Base-by-base conservation (phyloP, 2,888 invertebrate genomes). In the Limnephilus marmoratus region DNA sequence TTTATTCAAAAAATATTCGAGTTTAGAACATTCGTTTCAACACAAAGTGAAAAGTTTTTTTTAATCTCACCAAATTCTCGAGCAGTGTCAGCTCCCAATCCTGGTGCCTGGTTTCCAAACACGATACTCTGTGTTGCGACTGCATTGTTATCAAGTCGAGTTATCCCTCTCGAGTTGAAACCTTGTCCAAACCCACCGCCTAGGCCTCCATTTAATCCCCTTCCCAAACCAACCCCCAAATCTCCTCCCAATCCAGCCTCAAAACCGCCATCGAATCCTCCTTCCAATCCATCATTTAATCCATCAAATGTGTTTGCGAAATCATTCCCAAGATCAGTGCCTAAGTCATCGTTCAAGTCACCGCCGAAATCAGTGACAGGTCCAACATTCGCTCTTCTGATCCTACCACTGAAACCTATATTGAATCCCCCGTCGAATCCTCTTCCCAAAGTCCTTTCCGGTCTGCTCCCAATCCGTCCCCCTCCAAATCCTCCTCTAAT, bases 151-250 rank as follows among this genome's bases (percentile, higher is more conserved):
- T 12, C 45, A 45, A 45, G 45, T 49, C 15, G 15, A 49, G 4
- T 49, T 49, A 49, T 15, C 3, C 49, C 15, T 49, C 49, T 49
- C 49, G 81, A 81, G 31, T 81, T 81, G n/a, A 29, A 24, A 81
- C 81, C 13, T 81, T 49, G 49, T 89, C 31, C 80, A 31, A 34
- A 34, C 12, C 34, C 34, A 34, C 24, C 89, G 45, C 80, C 85
- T 4, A 81, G 34, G 18, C 90, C 89, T 68, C 85, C 91, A 15
- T 90, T 81, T 13, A 90, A 81, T 86, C 91, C 90, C 37, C 85
- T 90, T 29, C 90, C 86, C 11, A 41, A 80, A 13, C 83, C 83
- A 81, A 85, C 85, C 9, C 92, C 90, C 4, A 91, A 29, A n/a
- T 37, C 90, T 31, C 92, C 91, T 87, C 86, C 85, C 29, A 82